phyloP scores from a whole-genome alignment of 2,797 vertebrate species.

The Acropternis orthonyx region DNA sequence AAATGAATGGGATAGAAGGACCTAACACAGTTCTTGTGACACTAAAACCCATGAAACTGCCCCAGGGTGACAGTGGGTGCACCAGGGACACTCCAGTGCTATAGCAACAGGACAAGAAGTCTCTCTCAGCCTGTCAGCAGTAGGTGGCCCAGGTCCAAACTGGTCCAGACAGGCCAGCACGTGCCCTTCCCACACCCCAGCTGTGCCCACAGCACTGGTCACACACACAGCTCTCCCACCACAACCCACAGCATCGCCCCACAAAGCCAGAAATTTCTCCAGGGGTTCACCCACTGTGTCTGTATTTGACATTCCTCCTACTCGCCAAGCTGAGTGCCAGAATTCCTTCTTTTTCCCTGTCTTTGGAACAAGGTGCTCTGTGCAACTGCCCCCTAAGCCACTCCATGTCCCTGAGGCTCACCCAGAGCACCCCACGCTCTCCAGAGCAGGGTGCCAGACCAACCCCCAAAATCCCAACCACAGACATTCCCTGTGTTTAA shows the following conservation, averaged over 20 bases:
- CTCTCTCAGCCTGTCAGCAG: background rate
- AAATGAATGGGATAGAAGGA: accelerated
- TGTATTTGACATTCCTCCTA: background rate
- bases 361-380: background rate
- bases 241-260: background rate
- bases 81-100: background rate
- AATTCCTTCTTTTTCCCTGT: background rate
- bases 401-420: accelerated
- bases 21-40: background rate
- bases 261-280: background rate
- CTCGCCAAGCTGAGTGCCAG: accelerated
- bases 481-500: background rate
- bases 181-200: background rate
- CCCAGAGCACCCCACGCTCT: background rate
- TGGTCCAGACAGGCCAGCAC: background rate
- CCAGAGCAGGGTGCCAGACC: background rate
- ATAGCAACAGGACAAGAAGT: background rate
- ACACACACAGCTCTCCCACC: background rate
- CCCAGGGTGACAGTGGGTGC: background rate
- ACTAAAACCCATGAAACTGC: background rate
- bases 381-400: background rate
- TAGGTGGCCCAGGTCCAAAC: background rate
- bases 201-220: background rate
- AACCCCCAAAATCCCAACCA: background rate
- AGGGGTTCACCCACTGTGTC: accelerated